phyloP scores from a whole-genome alignment of 2,113 vertebrate genomes.

The Platycercus adscitus region DNA sequence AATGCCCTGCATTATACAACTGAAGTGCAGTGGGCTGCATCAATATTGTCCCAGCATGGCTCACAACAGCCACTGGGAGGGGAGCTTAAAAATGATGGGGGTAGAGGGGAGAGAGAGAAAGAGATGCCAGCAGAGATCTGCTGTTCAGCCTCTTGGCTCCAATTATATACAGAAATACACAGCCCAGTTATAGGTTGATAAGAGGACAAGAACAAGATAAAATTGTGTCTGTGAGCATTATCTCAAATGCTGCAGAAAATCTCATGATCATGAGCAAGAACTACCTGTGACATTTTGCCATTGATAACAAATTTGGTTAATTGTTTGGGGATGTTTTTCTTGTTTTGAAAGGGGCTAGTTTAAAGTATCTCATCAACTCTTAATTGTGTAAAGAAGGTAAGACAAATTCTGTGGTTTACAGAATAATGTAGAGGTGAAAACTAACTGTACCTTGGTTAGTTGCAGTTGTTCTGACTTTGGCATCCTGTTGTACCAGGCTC shows the following conservation, averaged over 20 bases:
- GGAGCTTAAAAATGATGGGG: not conserved
- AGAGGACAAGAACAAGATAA: not conserved
- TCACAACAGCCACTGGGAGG: not conserved
- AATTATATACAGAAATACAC: not conserved
- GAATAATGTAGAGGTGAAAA: not conserved
- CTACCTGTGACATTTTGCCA: not conserved
- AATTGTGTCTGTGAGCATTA: not conserved
- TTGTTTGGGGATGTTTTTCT: not conserved
- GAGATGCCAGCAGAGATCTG: not conserved
- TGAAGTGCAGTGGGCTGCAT: constrained; percentile 11
- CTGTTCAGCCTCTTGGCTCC: not conserved
- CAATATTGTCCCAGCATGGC: constrained; percentile 1
- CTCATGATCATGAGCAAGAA: not conserved
- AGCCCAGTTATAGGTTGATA: not conserved
- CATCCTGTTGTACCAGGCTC: not conserved
- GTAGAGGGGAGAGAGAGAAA: not conserved
- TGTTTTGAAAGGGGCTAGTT: not conserved
- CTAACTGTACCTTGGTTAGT: not conserved
- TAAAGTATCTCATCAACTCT: not conserved
- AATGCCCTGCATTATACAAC: not conserved
- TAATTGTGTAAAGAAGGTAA: not conserved
- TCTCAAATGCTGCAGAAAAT: not conserved
- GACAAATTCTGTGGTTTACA: not conserved
- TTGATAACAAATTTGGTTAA: not conserved
- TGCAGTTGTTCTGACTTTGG: not conserved